phyloP scores from a whole-genome alignment of 2,797 vertebrate genomes.

The Schizopygopsis malacanthus region DNA sequence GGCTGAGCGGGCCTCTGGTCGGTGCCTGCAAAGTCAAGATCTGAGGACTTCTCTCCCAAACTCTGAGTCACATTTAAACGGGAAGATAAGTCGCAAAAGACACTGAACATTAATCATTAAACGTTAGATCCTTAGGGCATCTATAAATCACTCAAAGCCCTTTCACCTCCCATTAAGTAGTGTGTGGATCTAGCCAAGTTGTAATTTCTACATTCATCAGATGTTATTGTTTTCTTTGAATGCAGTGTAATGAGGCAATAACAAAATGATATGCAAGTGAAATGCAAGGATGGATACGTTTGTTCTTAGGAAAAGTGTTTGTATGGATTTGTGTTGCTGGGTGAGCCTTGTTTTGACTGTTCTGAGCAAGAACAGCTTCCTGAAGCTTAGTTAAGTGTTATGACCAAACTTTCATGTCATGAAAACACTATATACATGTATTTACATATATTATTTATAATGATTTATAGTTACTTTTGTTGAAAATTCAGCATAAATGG shows the following conservation, averaged over 20 bases:
- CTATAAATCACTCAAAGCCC: slow-evolving; percentile 50
- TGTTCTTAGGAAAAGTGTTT: not conserved
- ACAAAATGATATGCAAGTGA: not conserved
- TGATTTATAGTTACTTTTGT: not conserved
- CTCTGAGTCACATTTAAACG: slow-evolving; percentile 46
- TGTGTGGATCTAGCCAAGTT: slow-evolving; percentile 24
- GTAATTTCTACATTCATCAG: slow-evolving; percentile 10
- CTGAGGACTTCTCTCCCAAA: slow-evolving; percentile 61
- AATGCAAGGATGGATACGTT: not conserved
- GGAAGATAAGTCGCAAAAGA: slow-evolving; percentile 40
- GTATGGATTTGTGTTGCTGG: not conserved
- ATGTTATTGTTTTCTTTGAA: slow-evolving; percentile 40
- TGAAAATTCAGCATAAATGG: not conserved
- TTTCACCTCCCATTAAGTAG: slow-evolving; percentile 13
- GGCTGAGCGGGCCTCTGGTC: slow-evolving; percentile 57
- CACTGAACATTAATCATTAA: slow-evolving; percentile 49
- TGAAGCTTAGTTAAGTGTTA: not conserved
- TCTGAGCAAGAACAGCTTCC: not conserved
- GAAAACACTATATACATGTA: not conserved
- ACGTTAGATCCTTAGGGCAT: slow-evolving; percentile 38
- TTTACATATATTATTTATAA: too few relatives aligned
- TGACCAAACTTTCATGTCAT: not conserved
- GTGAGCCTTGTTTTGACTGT: not conserved
- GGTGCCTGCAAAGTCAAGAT: slow-evolving; percentile 62
- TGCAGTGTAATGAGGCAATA: slow-evolving; percentile 18